Evolutionary conservation across 2,113 vertebrate species (phyloP).

Genomic region (Scopus umbretta): DNA sequence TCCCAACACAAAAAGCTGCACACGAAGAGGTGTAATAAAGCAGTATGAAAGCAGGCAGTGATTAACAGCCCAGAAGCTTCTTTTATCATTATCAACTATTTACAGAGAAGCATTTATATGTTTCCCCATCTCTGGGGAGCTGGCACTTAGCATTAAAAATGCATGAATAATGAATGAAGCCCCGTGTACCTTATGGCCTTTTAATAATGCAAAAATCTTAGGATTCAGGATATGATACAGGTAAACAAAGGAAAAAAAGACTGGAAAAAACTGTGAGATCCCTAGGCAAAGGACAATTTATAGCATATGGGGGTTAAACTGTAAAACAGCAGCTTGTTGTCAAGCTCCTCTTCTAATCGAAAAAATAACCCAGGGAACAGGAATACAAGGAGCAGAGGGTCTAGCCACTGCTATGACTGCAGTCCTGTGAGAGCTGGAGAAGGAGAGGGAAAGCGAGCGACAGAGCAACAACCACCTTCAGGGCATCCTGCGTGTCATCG

Average conservation of each 20-base stretch:
- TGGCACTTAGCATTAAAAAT: constrained; percentile 72
- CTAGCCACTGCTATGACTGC: not conserved
- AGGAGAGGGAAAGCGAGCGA: not conserved
- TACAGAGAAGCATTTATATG: constrained; percentile 69
- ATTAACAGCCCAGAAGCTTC: constrained; percentile 59
- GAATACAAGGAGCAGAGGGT: not conserved
- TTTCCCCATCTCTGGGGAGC: constrained; percentile 55
- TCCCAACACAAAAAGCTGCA: constrained; percentile 24
- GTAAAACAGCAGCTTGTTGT: constrained; percentile 42
- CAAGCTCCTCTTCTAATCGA: not conserved
- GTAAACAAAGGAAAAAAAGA: constrained; percentile 54
- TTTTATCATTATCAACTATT: constrained; percentile 65
- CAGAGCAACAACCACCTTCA: constrained; percentile 78
- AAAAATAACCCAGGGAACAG: not conserved
- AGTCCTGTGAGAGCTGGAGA: not conserved
- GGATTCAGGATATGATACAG: constrained; percentile 58
- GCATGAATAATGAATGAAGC: constrained; percentile 68
- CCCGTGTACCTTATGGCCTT: constrained; percentile 52
- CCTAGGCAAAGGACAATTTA: not conserved
- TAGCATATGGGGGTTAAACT: not conserved
- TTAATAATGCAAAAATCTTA: constrained; percentile 68
- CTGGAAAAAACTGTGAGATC: not conserved
- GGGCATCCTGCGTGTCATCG: constrained; percentile 89
- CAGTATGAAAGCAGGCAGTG: constrained; percentile 55
- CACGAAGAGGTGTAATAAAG: constrained; percentile 9